A percentile compares a stretch with the other conserved stretches of the same genome.
Evolutionary conservation across 2,113 vertebrate species (phyloP).

Genomic region (Otis tarda): DNA sequence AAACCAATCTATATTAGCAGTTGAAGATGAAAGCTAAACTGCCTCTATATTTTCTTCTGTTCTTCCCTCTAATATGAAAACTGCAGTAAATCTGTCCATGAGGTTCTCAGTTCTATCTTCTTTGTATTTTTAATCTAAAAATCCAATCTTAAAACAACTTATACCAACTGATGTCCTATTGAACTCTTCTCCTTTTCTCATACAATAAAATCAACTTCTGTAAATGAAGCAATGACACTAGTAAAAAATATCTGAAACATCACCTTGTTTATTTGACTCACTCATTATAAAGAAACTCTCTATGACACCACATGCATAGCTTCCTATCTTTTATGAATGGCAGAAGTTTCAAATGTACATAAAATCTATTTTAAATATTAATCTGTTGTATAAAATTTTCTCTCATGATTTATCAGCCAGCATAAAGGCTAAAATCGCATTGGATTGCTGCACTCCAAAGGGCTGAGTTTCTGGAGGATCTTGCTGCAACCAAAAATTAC

Average conservation of each 20-base stretch:
- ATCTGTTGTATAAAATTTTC: not conserved
- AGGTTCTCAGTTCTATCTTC: not conserved
- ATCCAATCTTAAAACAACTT: not conserved
- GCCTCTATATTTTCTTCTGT: not conserved
- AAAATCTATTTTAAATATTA: not conserved
- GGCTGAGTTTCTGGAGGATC: not conserved
- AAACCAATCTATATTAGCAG: not conserved
- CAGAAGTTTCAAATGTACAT: not conserved
- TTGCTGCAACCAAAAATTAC: not conserved
- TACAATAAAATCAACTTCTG: not conserved
- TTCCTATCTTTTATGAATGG: not conserved
- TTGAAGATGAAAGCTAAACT: not conserved
- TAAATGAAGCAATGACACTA: not conserved
- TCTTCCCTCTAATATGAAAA: not conserved
- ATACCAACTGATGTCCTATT: not conserved
- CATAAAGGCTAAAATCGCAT: not conserved
- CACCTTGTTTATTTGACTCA: not conserved
- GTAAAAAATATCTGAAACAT: not conserved
- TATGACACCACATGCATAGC: rapidly evolving
- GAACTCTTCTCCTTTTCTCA: not conserved
- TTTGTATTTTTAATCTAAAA: conserved; percentile 30
- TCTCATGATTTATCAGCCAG: not conserved
- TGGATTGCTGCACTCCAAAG: not conserved
- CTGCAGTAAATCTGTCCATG: not conserved
- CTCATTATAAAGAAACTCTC: not conserved